Evolutionary conservation across 2,113 vertebrate species (phyloP), one percentile per base, ranked within the genome.

Genomic region (Siniperca knerii): DNA sequence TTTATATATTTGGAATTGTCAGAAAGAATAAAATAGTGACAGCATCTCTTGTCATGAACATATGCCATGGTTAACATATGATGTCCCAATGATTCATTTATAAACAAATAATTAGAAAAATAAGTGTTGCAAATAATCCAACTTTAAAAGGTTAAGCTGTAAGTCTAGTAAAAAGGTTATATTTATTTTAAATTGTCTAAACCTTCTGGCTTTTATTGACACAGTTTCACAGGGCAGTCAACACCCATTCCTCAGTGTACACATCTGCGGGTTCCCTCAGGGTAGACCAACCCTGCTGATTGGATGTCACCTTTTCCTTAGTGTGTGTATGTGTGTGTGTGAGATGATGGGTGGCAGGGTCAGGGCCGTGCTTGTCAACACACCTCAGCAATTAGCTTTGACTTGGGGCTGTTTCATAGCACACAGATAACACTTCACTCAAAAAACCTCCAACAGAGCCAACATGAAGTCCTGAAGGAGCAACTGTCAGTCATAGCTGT

Each of bases 291-390:
- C 21, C 42, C 71, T 65, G 85, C 71, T 87, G 85, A 87, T 86
- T 79, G 68, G 77, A 62, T 77, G 80, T 73, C 79, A 76, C 64
- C 50, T 55, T 69, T n/a, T 21, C 11, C 9, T 62, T 29, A 29
- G 11, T 50, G 55, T 16, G 73, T 60, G 68, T 65, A 37, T 69
- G 54, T 69, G 67, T 50, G 64, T 58, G 65, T 44, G 74, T 75
- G 64, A 0, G 42, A 15, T 70, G 60, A 60, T 35, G 20, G 23
- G 65, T 77, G 77, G 44, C 52, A 10, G 82, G 83, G 80, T 90
- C 77, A 76, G 33, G 79, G 11, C 62, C 3, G 40, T 40, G 76
- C 90, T 90, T 88, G 92, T 90, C 89, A 88, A 85, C 90, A 87
- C 80, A 86, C 67, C 67, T 76, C 52, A 77, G 76, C 81, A 87